Base-by-base conservation (phyloP, 2,888 invertebrate genomes). In the Pollenia angustigena region DNA sequence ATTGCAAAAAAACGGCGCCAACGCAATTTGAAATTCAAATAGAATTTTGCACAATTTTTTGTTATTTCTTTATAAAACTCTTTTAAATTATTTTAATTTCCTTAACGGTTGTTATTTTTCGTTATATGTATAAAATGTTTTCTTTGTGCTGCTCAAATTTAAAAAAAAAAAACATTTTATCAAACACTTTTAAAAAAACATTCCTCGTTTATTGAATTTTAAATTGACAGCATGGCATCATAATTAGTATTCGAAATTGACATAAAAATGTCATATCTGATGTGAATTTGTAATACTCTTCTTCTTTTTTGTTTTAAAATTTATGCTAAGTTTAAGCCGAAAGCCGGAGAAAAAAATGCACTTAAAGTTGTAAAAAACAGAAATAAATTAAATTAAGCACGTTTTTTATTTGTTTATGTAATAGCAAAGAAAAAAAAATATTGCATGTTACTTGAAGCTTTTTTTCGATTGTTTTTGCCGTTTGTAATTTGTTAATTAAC, bases 331-430 rank as follows among this genome's bases (percentile, higher is more conserved):
- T 56, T 40, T 42, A 23, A 74, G 4, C 44, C 52, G 3, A 42
- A 23, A 56, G 18, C 2, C 23, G 62, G 40, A 10, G 18, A 14
- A 23, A 69, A 76, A n/a, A 60, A 44, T 82, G 60, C 68, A 69
- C 12, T 54, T 69, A 18, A 54, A 46, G 11, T 58, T 58, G 40
- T 44, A 69, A 60, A n/a, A 46, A 54, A 74, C 14, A 48, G 1
- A 18, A 64, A 23, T 69, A 18, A 66, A 81, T 46, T 54, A 50
- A 68, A 66, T 75, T 10, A 44, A 46, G 79, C 81, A 81, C 81
- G 76, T 85, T 81, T 80, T 75, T 48, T 56, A 18, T 75, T 64
- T 48, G 16, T 80, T 80, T 80, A 71, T 71, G 58, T 60, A 60
- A 79, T 69, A 60, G 3, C 18, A 48, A 58, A 78, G 50, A 6